Evolutionary conservation across 2,797 vertebrate species (phyloP).

Genomic region (Trachops cirrhosus): DNA sequence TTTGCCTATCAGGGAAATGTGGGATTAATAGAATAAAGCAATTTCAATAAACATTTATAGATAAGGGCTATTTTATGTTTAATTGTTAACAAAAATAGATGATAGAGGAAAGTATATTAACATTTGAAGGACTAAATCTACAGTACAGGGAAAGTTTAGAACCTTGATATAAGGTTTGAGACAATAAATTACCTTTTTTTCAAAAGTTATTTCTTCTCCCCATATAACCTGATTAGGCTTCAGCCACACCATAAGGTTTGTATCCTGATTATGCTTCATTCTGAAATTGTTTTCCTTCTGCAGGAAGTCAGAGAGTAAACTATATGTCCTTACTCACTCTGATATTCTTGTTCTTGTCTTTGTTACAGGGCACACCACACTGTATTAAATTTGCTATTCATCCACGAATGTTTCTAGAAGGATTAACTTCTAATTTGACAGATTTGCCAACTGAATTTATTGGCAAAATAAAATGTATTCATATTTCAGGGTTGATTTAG

Average conservation of each 20-base stretch:
- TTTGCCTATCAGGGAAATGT: background rate
- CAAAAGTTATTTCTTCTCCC: background rate
- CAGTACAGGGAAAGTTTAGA: background rate
- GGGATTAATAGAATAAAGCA: background rate
- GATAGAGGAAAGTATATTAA: background rate
- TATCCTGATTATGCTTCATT: background rate
- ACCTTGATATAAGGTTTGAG: background rate
- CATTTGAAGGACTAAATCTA: background rate
- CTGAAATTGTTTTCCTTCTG: background rate
- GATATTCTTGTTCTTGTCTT: background rate
- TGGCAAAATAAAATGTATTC: background rate
- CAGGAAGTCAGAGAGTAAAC: background rate
- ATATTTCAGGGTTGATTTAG: background rate
- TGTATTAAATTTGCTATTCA: background rate
- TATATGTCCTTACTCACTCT: background rate
- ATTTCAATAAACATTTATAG: background rate
- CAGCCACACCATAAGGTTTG: background rate
- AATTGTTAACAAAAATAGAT: background rate
- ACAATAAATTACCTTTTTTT: background rate
- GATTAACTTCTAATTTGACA: background rate
- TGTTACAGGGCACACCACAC: background rate
- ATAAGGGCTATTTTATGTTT: background rate
- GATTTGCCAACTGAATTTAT: background rate
- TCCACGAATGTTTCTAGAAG: background rate
- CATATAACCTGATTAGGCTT: background rate